Base-by-base conservation (phyloP, 2,888 invertebrate species). In the Macaria liturata region DNA sequence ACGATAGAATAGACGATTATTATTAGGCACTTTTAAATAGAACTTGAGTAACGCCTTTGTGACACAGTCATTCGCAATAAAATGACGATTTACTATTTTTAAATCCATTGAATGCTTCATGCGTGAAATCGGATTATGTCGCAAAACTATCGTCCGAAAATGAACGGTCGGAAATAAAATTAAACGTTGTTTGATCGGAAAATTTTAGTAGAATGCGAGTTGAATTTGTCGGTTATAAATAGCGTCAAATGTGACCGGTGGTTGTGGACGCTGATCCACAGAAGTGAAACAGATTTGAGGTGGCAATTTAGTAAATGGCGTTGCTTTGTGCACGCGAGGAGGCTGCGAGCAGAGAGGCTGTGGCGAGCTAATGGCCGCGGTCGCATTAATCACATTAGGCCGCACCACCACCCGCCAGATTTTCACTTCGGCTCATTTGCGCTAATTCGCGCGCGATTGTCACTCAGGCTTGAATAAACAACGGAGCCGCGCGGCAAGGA, bases 391-490 rank as follows among this genome's bases (percentile, higher is more conserved):
- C 88, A 86, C 86, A 91, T 91, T 91, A 90, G 66, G 39, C 57
- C 72, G 68, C 71, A 46, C 58, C 62, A 71, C 72, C 78, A 75
- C 72, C 84, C 83, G 85, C 88, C 91, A 91, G 91, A 91, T 91
- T 91, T 91, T 88, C 89, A 85, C 89, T 89, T 86, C 89, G 89
- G 87, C 91, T 91, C 91, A 91, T 91, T 91, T 91, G 88, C 86
- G 86, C 87, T 91, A 91, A 91, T 91, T 91, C 86, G 83, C 86
- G 85, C 90, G 87, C 86, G 87, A 91, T 90, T 91, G 91, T 91
- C 91, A 91, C 91, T 91, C 91, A 87, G 90, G 88, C 84, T 85
- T 90, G 88, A 91, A 91, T 91, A 91, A 91, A 91, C 91, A 91
- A 90, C 88, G 84, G 84, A 82, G 83, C 86, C 77, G 82, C 83